phyloP scores from a whole-genome alignment of 2,888 invertebrate species.

The Nomada goodeniana region DNA sequence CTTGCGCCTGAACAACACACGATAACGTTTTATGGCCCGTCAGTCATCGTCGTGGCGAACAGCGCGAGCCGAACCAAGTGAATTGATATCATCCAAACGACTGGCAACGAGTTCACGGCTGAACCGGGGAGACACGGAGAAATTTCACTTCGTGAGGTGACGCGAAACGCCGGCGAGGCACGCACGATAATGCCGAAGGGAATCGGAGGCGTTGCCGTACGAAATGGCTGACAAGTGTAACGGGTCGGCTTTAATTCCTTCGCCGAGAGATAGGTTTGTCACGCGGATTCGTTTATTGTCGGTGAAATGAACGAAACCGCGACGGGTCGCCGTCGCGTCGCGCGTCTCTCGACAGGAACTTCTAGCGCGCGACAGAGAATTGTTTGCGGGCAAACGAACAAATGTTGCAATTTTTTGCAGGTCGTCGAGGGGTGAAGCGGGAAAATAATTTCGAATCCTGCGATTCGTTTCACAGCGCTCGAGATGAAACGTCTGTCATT shows the following conservation, averaged over 20 bases:
- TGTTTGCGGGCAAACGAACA: too few relatives aligned
- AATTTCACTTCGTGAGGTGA: slow-evolving; percentile 30
- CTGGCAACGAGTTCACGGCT: slow-evolving; percentile 49
- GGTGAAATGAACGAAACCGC: slow-evolving; percentile 29
- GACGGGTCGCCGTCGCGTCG: slow-evolving; percentile 28
- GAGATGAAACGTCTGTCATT: too few relatives aligned
- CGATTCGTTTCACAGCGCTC: too few relatives aligned
- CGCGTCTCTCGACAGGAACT: neutral
- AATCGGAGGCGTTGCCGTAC: neutral
- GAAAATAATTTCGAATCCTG: too few relatives aligned
- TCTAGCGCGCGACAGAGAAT: too few relatives aligned
- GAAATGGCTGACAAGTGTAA: slow-evolving; percentile 3
- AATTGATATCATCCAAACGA: slow-evolving; percentile 59
- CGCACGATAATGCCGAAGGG: neutral
- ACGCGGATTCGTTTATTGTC: slow-evolving; percentile 44
- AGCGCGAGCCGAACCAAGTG: slow-evolving; percentile 56
- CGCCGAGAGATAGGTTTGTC: slow-evolving; percentile 20
- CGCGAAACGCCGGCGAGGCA: neutral
- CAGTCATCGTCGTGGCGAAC: slow-evolving; percentile 76
- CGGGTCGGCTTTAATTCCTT: slow-evolving; percentile 19
- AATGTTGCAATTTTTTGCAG: too few relatives aligned
- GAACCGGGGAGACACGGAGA: slow-evolving; percentile 23
- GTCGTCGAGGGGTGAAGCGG: too few relatives aligned
- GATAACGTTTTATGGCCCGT: slow-evolving; percentile 82
- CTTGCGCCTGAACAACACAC: slow-evolving; percentile 73